phyloP scores from a whole-genome alignment of 2,113 vertebrate genomes.

The Dicentrarchus labrax region DNA sequence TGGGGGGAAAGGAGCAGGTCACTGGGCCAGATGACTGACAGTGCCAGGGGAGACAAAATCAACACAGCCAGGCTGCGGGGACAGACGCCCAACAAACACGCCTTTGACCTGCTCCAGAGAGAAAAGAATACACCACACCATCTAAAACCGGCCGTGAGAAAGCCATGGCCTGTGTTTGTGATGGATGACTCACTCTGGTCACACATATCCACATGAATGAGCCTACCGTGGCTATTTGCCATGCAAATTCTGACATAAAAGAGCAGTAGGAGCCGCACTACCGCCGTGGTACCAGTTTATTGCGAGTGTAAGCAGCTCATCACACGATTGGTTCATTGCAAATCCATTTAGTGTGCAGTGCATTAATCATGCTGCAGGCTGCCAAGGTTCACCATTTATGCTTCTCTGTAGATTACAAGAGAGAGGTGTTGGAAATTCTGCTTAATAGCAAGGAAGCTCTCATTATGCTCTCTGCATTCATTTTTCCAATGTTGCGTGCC shows the following conservation, averaged over 20 bases:
- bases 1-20: constrained; percentile 39
- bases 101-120: constrained; percentile 49
- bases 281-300: constrained; percentile 64
- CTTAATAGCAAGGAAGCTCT: constrained; percentile 63
- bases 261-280: constrained; percentile 39
- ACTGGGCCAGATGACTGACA: constrained; percentile 51
- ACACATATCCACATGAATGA: constrained; percentile 27
- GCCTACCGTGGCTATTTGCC: constrained; percentile 39
- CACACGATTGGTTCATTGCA: constrained; percentile 79
- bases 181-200: constrained; percentile 47
- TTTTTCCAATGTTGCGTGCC: constrained; percentile 24
- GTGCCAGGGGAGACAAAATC: constrained; percentile 47
- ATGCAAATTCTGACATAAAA: constrained; percentile 69
- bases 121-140: not conserved
- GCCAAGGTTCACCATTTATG: constrained; percentile 70
- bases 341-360: constrained; percentile 81
- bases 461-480: constrained; percentile 50
- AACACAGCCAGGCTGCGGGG: constrained; percentile 25
- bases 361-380: constrained; percentile 80
- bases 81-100: constrained; percentile 42
- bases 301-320: constrained; percentile 80
- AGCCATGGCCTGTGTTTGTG: constrained; percentile 27
- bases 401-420: constrained; percentile 65
- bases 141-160: constrained; percentile 8
- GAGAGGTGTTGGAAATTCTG: constrained; percentile 64